A percentile compares a stretch with the other conserved stretches of the same genome.
Conservation (phyloP, 2,888 invertebrate species). For the Drosophila acutilabella region DNA sequence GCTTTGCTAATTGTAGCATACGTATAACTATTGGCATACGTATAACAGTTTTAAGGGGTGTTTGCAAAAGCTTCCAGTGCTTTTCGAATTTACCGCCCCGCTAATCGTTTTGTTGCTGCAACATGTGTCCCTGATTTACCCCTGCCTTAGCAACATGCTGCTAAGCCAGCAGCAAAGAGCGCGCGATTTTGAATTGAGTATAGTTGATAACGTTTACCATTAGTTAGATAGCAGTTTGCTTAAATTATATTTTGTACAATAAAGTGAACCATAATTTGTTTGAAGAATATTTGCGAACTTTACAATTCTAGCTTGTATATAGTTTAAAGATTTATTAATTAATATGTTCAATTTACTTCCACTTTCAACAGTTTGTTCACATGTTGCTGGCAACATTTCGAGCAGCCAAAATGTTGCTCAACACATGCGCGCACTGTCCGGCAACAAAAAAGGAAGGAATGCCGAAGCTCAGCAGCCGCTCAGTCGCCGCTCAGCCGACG, state of each 20-base stretch:
- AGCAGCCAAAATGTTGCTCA: conserved; percentile 28
- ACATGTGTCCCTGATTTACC: conserved; percentile 17
- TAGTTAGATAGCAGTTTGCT: too few relatives aligned
- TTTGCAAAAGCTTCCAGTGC: conserved; percentile 8
- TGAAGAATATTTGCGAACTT: too few relatives aligned
- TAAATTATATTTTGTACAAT: too few relatives aligned
- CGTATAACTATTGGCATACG: not conserved
- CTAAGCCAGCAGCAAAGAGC: not conserved
- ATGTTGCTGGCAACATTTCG: conserved; percentile 50
- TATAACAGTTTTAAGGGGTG: conserved; percentile 3
- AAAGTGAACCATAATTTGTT: too few relatives aligned
- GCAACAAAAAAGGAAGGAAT: conserved; percentile 9
- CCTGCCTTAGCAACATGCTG: conserved; percentile 44
- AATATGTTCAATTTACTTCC: too few relatives aligned
- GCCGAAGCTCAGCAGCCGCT: not conserved
- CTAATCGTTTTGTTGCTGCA: conserved; percentile 13
- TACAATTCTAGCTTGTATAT: too few relatives aligned
- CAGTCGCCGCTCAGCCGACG: conserved; percentile 4
- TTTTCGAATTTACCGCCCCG: conserved; percentile 5
- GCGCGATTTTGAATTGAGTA: conserved; percentile 23
- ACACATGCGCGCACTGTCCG: conserved; percentile 45
- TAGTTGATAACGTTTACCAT: not conserved
- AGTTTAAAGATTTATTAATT: too few relatives aligned
- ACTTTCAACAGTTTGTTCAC: not conserved
- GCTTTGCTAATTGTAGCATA: not conserved